Evolutionary conservation across 2,113 vertebrate species (phyloP), one percentile per base, ranked within the genome.

Genomic region (Centropus bengalensis): DNA sequence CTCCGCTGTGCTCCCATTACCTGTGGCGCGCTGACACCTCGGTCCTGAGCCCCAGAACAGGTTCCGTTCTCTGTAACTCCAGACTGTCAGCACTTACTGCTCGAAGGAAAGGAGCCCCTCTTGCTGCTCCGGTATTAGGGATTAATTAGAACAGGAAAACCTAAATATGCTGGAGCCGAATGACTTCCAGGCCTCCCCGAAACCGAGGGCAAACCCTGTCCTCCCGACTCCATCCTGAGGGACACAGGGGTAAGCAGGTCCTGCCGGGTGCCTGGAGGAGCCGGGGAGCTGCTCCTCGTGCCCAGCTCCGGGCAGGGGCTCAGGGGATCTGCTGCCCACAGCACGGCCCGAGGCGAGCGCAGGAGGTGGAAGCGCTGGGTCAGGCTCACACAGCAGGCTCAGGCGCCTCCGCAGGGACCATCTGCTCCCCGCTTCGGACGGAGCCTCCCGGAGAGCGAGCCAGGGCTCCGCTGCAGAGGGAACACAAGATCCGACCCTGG

Each of bases 401-500:
- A 68, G 78, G 78, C 62, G 89, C 89, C 85, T 40, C 84, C 76
- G 94, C 89, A 71, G 81, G 66, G 54, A 76, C 89, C 94, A 89
- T 33, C 69, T 66, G 38, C 56, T 55, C 82, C 88, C 55, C 55
- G 1, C 44, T 69, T 33, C 3, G 14, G 3, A n/a, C 14, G 33
- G 33, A 88, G 59, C 55, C 6, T 33, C 17, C 52, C 40, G 2
- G 44, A 11, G 10, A 44, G 14, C 44, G 17, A 44, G 44, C 11
- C 44, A 19, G 49, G 36, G 45, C 13, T 22, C 18, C 40, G 64
- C 73, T 40, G 36, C 69, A 70, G 33, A 54, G 32, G 1, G 21
- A 62, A 68, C 58, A 70, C 45, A 38, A 38, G 22, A 64, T 40
- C 22, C 3, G 40, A 10, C 32, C 58, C 76, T 6, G 36, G 40